Conservation (phyloP, 2,113 vertebrate species). For the Benitochromis conjunctus region DNA sequence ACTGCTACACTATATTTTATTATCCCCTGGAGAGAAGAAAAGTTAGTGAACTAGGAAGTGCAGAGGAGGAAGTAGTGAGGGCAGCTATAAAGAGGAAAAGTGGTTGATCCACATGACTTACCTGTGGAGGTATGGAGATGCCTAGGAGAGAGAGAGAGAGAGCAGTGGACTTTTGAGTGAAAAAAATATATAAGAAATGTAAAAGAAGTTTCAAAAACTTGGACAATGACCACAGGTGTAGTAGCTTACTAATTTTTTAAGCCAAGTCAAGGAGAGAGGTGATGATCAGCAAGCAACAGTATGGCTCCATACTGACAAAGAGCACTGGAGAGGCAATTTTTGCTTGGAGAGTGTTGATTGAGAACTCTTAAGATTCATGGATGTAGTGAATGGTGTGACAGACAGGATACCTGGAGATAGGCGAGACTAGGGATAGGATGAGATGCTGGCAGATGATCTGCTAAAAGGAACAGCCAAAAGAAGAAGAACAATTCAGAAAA, state of each 20-base stretch:
- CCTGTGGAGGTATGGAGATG: no score
- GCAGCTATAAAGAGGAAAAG: no score
- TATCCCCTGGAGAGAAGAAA: neutral
- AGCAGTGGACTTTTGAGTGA: no score
- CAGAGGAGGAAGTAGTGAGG: neutral
- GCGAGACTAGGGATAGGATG: neutral
- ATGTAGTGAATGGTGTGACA: neutral
- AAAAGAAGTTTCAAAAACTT: no score
- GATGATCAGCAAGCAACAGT: neutral
- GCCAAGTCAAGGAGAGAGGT: no score
- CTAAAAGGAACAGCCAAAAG: neutral
- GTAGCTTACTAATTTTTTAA: no score
- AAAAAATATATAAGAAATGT: no score
- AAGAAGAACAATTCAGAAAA: accelerated
- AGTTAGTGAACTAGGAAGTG: neutral
- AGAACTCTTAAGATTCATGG: neutral
- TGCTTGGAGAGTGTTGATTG: neutral
- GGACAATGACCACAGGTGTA: no score
- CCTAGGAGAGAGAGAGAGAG: no score
- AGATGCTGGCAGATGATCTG: neutral
- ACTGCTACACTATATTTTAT: neutral
- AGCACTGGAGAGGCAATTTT: neutral
- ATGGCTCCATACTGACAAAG: neutral
- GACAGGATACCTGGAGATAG: neutral
- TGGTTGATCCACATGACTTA: no score